Evolutionary conservation across 2,888 invertebrate genomes (phyloP).

Genomic region (Scaptomyza cyrtandrae): DNA sequence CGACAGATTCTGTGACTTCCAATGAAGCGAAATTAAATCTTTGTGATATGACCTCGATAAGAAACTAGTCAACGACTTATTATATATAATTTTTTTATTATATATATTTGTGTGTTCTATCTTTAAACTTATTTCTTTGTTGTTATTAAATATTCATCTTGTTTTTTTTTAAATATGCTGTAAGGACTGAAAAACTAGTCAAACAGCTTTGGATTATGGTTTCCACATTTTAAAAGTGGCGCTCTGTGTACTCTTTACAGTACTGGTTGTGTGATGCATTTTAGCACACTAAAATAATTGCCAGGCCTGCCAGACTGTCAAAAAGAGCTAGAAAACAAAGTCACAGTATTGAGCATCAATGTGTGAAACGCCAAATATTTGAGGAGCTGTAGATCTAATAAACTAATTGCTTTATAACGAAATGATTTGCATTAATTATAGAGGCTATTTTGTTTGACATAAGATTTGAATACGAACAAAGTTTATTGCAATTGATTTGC

Average conservation of each 20-base stretch:
- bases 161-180: background rate
- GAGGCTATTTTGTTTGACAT: too few relatives aligned
- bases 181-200: background rate
- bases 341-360: constrained; percentile 7
- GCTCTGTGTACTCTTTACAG: constrained; percentile 11
- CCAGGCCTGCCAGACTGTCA: constrained; percentile 28
- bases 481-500: background rate
- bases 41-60: too few relatives aligned
- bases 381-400: too few relatives aligned
- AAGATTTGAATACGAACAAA: too few relatives aligned
- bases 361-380: background rate
- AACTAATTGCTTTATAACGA: background rate
- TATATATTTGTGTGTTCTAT: background rate
- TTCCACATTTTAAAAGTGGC: constrained; percentile 21
- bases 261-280: background rate
- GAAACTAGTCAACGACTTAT: too few relatives aligned
- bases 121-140: background rate
- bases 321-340: background rate
- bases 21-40: background rate
- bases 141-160: too few relatives aligned
- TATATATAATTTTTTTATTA: background rate
- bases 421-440: background rate
- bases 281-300: background rate
- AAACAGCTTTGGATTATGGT: background rate
- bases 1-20: background rate